A percentile compares a stretch with the other conserved stretches of the same genome.
These are phyloP conservation scores for Drosophila falleni DNA, from an alignment of 2,888 invertebrate species.

Conservation along the genomic window DNA sequence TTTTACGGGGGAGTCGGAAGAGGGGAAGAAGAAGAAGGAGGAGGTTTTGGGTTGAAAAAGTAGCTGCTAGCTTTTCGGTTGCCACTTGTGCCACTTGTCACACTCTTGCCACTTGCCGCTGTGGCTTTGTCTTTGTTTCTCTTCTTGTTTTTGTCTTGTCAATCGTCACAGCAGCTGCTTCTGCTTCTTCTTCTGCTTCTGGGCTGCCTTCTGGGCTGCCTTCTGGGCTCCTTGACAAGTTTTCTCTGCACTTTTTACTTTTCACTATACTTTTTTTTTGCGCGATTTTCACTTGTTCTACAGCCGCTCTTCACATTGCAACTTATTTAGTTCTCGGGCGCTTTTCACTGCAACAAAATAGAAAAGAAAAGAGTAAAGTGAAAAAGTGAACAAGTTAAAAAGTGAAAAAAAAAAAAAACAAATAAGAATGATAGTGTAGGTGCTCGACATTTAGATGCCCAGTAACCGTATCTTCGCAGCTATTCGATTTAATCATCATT, in stretches of 20 bases:
- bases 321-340: conserved; percentile 69
- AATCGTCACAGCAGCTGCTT: conserved; percentile 73
- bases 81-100: conserved; percentile 66
- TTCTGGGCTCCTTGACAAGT: conserved; percentile 62
- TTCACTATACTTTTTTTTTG: conserved; percentile 3
- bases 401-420: conserved; percentile 19
- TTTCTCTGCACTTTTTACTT: conserved; percentile 44
- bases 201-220: conserved; percentile 13
- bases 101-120: conserved; percentile 46
- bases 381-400: conserved; percentile 55
- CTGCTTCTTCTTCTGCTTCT: conserved; percentile 11
- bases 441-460: no score
- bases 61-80: conserved; percentile 50
- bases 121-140: conserved; percentile 16
- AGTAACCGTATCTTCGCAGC: background rate
- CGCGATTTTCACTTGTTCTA: conserved; percentile 57
- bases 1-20: background rate
- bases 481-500: no score
- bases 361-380: conserved; percentile 24
- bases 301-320: conserved; percentile 76
- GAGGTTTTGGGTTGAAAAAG: conserved; percentile 32
- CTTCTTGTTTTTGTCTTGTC: conserved; percentile 72
- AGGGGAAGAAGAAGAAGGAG: background rate
- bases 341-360: conserved; percentile 61
- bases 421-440: background rate